Conservation (phyloP, 1,140 invertebrate species). For the Lutraria rhynchaena region DNA sequence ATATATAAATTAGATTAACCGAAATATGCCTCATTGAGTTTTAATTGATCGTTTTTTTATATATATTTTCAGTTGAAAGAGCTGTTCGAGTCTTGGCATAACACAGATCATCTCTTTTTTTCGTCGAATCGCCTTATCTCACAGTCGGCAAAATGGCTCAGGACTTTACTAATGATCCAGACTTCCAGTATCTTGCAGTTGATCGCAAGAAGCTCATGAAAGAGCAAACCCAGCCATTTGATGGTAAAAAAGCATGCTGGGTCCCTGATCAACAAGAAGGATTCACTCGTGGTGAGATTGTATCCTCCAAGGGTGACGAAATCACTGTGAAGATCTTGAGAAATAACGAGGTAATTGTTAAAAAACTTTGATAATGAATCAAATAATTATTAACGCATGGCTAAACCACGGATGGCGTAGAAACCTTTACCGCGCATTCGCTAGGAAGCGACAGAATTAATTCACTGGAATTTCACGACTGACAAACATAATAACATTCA, state of each 20-base stretch:
- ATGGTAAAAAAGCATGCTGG: constrained; percentile 99
- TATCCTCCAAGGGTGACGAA: constrained; percentile 98
- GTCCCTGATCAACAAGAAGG: constrained; percentile 98
- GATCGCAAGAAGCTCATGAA: constrained; percentile 79
- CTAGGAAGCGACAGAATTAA: too few relatives aligned
- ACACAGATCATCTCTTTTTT: not conserved
- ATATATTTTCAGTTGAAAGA: constrained; percentile 40
- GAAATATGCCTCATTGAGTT: too few relatives aligned
- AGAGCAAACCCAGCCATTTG: constrained; percentile 85
- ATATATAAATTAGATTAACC: too few relatives aligned
- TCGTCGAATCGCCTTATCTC: constrained; percentile 2
- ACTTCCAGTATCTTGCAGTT: constrained; percentile 77
- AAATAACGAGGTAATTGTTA: constrained; percentile 75
- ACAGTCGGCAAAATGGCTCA: not conserved
- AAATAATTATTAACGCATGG: too few relatives aligned
- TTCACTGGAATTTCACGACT: too few relatives aligned
- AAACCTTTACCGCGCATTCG: too few relatives aligned
- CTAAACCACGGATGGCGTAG: too few relatives aligned
- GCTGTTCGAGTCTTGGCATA: constrained; percentile 52
- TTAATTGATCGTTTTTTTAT: not conserved
- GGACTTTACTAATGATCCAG: constrained; percentile 66
- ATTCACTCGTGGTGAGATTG: constrained; percentile 98
- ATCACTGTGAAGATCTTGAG: constrained; percentile 88
- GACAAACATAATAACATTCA: too few relatives aligned
- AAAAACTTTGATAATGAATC: too few relatives aligned